Evolutionary conservation across 92 coral and sea anemone genomes (phyloP).

Genomic region (Paramuricea clavata): DNA sequence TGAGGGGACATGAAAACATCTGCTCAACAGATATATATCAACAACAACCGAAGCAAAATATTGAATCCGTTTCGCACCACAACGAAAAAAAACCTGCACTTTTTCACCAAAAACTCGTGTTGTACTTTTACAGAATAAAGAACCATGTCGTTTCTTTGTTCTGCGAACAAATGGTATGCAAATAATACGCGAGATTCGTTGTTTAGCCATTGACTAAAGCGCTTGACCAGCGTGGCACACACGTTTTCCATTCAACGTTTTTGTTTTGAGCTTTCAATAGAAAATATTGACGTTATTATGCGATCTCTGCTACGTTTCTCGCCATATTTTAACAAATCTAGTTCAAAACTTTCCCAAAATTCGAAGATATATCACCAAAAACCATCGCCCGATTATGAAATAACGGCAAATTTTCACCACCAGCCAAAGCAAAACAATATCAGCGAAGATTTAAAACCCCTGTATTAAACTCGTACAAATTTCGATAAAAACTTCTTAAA

Average conservation of each 20-base stretch:
- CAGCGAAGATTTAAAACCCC: not conserved
- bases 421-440: conserved; percentile 22
- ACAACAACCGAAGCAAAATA: conserved; percentile 7
- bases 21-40: conserved; percentile 13
- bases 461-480: conserved; percentile 6
- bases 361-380: not conserved
- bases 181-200: not conserved
- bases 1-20: not conserved
- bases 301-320: not conserved
- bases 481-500: not conserved
- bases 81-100: not conserved
- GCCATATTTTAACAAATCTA: not conserved
- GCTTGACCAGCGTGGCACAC: conserved; percentile 48
- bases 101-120: conserved; percentile 3
- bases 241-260: conserved; percentile 16
- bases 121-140: not conserved
- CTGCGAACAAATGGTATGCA: conserved; percentile 22
- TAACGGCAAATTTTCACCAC: conserved; percentile 8
- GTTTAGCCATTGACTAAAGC: not conserved
- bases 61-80: conserved; percentile 1
- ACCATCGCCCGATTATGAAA: conserved; percentile 3
- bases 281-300: conserved; percentile 25
- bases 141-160: conserved; percentile 19
- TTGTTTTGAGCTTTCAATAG: conserved; percentile 29
- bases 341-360: not conserved